A percentile compares a stretch with the other conserved stretches of the same genome.
phyloP scores from a whole-genome alignment of 2,888 invertebrate species.

The Bugulina stolonifera region DNA sequence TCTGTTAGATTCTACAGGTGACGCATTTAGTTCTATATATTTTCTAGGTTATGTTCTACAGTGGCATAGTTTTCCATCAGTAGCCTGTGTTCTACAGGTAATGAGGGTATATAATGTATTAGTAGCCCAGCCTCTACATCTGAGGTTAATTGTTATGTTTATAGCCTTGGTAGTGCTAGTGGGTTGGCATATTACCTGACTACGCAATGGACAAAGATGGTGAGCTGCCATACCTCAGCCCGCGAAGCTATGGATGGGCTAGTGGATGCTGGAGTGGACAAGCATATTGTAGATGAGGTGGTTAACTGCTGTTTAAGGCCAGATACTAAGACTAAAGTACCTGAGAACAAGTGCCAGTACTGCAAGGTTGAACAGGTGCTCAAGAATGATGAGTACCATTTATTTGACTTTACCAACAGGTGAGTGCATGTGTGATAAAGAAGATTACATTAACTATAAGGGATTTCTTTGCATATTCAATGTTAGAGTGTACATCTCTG shows the following conservation, averaged over 20 bases:
- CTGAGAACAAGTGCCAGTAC: constrained; percentile 45
- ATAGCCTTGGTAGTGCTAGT: neutral
- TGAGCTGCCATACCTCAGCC: neutral
- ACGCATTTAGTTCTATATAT: too few species aligned
- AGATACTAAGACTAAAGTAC: constrained; percentile 30
- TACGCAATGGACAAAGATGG: neutral
- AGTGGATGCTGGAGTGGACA: neutral
- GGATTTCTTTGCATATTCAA: too few species aligned
- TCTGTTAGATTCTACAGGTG: too few species aligned
- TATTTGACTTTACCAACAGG: constrained; percentile 58
- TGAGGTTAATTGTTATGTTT: too few species aligned
- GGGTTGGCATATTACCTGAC: neutral
- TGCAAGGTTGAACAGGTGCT: constrained; percentile 53
- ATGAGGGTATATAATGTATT: too few species aligned
- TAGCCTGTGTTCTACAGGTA: too few species aligned
- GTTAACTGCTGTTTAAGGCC: constrained; percentile 60
- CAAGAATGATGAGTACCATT: constrained; percentile 53
- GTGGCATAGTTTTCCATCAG: too few species aligned
- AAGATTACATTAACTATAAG: too few species aligned
- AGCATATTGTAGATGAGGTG: constrained; percentile 55
- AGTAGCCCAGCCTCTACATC: too few species aligned
- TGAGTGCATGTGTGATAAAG: constrained; percentile 35
- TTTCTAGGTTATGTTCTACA: too few species aligned
- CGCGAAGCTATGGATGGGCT: neutral
- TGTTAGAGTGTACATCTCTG: too few species aligned